These are phyloP conservation scores for Drosophila prosaltans DNA, from an alignment of 1,140 invertebrate genomes.

Conservation along the genomic window DNA sequence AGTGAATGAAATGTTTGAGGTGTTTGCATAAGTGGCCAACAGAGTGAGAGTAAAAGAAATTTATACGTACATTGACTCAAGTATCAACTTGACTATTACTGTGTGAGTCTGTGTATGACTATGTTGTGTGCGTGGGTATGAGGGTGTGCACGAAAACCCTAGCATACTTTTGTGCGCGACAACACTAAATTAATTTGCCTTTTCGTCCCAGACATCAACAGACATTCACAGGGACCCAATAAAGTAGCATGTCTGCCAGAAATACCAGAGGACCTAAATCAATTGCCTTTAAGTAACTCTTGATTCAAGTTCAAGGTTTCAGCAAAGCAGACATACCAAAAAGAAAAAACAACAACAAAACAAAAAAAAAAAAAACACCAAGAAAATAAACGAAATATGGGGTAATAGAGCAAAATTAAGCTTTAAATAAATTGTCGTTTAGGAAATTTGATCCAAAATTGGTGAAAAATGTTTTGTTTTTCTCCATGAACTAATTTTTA, in stretches of 20 bases:
- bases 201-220: background rate
- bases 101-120: background rate
- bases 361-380: background rate
- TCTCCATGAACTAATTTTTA: constrained; percentile 10
- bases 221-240: background rate
- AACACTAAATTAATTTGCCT: constrained; percentile 22
- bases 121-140: background rate
- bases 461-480: background rate
- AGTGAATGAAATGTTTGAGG: constrained; percentile 18
- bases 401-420: background rate
- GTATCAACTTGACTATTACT: constrained; percentile 5
- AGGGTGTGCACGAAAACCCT: constrained; percentile 1
- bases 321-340: constrained; percentile 10
- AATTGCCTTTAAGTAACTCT: constrained; percentile 17
- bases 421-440: background rate
- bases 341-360: background rate
- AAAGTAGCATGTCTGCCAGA: constrained; percentile 1
- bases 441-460: background rate
- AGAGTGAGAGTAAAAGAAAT: background rate
- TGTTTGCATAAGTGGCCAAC: constrained; percentile 11
- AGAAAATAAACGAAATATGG: background rate
- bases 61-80: constrained; percentile 16
- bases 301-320: constrained; percentile 10
- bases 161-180: constrained; percentile 14
- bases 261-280: background rate